These are phyloP conservation scores for Hippocampus comes DNA, from an alignment of 2,113 vertebrate species.

Conservation along the genomic window DNA sequence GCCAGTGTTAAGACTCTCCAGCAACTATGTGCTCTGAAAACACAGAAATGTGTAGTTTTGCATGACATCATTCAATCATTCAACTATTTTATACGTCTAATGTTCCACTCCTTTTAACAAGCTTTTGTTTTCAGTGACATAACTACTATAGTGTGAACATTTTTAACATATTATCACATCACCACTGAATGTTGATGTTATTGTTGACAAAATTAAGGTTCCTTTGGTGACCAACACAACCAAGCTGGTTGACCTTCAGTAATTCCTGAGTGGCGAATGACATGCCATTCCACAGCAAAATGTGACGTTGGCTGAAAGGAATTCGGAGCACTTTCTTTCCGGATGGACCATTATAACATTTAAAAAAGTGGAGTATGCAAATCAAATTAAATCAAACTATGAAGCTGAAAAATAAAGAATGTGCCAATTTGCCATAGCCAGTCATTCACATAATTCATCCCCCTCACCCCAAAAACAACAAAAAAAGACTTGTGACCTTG, in stretches of 20 bases:
- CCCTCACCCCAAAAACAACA: too few species aligned
- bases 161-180: too few species aligned
- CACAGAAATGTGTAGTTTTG: too few species aligned
- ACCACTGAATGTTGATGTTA: not conserved
- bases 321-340: not conserved
- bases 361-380: not conserved
- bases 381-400: not conserved
- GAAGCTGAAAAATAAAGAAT: not conserved
- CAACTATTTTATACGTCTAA: too few species aligned
- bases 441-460: not conserved
- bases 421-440: not conserved
- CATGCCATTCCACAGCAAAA: not conserved
- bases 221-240: not conserved
- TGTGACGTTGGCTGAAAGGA: not conserved
- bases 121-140: too few species aligned
- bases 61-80: too few species aligned
- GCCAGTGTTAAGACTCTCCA: too few species aligned
- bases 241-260: not conserved
- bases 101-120: too few species aligned
- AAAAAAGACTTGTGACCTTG: conserved; percentile 28
- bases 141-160: too few species aligned
- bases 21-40: too few species aligned
- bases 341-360: not conserved
- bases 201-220: not conserved
- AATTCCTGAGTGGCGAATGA: not conserved